Conservation (phyloP, 2,888 invertebrate genomes). For the Artemia sinica region DNA sequence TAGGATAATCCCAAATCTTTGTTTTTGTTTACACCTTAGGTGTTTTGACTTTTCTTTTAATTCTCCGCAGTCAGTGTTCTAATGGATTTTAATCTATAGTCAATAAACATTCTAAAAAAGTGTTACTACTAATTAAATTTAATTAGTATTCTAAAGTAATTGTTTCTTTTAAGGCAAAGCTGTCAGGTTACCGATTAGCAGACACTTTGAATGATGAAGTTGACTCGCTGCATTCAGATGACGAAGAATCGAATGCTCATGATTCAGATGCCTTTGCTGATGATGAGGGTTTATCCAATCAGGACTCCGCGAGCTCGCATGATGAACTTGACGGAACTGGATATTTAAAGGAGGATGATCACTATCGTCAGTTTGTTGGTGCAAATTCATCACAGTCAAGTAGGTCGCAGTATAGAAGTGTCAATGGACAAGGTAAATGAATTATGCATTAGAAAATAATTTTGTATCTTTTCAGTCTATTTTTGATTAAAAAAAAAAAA, state of each 20-base stretch:
- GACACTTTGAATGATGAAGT: constrained; percentile 46
- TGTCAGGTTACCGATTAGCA: constrained; percentile 52
- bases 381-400: constrained; percentile 15
- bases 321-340: constrained; percentile 35
- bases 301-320: constrained; percentile 35
- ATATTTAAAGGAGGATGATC: constrained; percentile 31
- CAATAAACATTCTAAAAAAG: too few relatives aligned
- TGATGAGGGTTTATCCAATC: constrained; percentile 40
- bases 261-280: constrained; percentile 42
- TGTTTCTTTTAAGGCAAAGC: constrained; percentile 38
- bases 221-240: constrained; percentile 60
- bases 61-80: too few relatives aligned
- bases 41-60: too few relatives aligned
- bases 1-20: too few relatives aligned
- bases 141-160: too few relatives aligned
- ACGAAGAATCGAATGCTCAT: constrained; percentile 35
- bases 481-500: too few relatives aligned
- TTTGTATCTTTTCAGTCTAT: too few relatives aligned
- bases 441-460: too few relatives aligned
- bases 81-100: too few relatives aligned
- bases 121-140: too few relatives aligned
- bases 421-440: neutral
- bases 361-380: constrained; percentile 25
- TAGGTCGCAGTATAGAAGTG: neutral
- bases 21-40: too few relatives aligned